A percentile compares a stretch with the other conserved stretches of the same genome.
These are phyloP conservation scores for Sphinx pinastri DNA, from an alignment of 2,888 invertebrate species.

Conservation along the genomic window DNA sequence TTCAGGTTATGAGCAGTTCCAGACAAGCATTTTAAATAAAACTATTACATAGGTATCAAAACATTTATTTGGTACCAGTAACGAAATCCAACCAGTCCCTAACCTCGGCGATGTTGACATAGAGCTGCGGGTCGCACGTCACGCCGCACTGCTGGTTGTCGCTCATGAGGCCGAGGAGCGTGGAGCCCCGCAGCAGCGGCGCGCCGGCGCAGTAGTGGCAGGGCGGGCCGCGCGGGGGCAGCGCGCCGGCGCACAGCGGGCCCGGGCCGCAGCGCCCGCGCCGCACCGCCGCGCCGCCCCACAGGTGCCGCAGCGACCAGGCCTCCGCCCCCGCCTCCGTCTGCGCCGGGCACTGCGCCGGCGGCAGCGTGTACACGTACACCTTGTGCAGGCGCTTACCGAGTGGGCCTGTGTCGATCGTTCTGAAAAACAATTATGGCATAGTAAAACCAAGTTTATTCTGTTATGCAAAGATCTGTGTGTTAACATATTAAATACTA, in stretches of 20 bases:
- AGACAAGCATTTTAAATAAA: too few relatives aligned
- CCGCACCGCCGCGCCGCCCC: conserved; percentile 34
- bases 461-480: too few relatives aligned
- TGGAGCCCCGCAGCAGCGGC: conserved; percentile 53
- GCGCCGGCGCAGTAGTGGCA: conserved; percentile 69
- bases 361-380: conserved; percentile 40
- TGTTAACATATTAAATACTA: too few relatives aligned
- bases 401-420: conserved; percentile 37
- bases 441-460: too few relatives aligned
- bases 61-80: conserved; percentile 38
- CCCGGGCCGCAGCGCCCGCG: conserved; percentile 36
- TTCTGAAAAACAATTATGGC: conserved; percentile 38
- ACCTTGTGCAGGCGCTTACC: conserved; percentile 47
- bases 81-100: conserved; percentile 58
- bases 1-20: too few relatives aligned
- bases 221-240: conserved; percentile 43
- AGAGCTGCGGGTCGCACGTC: conserved; percentile 63
- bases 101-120: conserved; percentile 55
- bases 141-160: conserved; percentile 57
- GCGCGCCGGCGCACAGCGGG: conserved; percentile 49
- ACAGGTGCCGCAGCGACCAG: conserved; percentile 53
- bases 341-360: conserved; percentile 37
- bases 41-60: neutral
- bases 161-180: conserved; percentile 58
- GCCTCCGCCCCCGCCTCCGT: conserved; percentile 31